Conservation (phyloP, 2,797 vertebrate genomes). For the Hippopotamyrus pictus region DNA sequence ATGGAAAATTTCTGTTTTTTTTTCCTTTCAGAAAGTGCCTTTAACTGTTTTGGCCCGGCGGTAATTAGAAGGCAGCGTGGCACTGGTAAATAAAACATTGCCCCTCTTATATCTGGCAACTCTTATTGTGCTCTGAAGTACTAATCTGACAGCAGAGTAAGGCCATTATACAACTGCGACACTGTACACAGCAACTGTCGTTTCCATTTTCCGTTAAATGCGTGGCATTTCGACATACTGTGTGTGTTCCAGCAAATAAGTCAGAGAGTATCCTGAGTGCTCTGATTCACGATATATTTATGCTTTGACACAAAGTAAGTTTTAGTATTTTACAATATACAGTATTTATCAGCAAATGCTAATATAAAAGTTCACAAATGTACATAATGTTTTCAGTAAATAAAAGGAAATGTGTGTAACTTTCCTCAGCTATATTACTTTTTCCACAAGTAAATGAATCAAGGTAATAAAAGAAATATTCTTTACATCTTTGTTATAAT, state of each 20-base stretch:
- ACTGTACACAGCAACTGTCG: neutral
- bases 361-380: neutral
- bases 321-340: neutral
- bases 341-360: neutral
- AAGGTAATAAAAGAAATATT: neutral
- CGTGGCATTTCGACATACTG: neutral
- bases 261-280: neutral
- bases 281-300: neutral
- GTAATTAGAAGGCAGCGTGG: neutral
- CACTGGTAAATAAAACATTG: constrained; percentile 2
- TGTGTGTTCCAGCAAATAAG: neutral
- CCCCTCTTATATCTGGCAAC: neutral
- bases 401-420: neutral
- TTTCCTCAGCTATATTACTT: neutral
- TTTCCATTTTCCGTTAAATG: neutral
- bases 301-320: neutral
- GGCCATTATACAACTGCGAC: neutral
- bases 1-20: neutral
- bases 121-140: neutral
- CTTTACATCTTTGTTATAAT: neutral
- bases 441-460: neutral
- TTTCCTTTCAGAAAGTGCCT: neutral
- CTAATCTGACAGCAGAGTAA: neutral
- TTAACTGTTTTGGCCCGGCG: neutral
- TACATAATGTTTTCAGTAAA: neutral